Evolutionary conservation across 2,113 vertebrate genomes (phyloP).

Genomic region (Sorex fumeus): DNA sequence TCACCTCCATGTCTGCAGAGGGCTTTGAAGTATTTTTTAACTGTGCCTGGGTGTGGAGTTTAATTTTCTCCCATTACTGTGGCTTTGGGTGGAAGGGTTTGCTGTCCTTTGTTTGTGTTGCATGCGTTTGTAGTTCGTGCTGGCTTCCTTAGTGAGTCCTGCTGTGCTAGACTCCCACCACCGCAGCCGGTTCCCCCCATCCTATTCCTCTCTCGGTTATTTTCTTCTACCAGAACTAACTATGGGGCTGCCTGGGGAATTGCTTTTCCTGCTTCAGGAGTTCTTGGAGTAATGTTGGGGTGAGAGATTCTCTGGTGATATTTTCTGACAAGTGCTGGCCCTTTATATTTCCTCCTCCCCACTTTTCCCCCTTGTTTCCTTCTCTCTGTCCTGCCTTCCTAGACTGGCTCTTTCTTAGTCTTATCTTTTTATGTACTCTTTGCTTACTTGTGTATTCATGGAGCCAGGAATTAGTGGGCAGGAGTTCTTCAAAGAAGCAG

Average conservation of each 20-base stretch:
- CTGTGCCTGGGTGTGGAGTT: background rate
- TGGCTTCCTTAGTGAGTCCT: background rate
- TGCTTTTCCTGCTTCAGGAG: slow-evolving; percentile 22
- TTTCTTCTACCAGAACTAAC: slow-evolving; percentile 43
- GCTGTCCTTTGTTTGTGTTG: background rate
- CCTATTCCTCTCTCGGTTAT: background rate
- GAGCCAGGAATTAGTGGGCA: background rate
- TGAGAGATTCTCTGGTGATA: background rate
- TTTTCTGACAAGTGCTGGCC: background rate
- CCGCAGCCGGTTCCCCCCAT: no score
- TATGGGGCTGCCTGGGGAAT: background rate
- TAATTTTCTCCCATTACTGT: slow-evolving; percentile 11
- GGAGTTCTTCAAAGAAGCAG: background rate
- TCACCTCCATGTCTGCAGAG: background rate
- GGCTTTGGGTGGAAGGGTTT: background rate
- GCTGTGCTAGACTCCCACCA: background rate
- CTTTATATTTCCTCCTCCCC: background rate
- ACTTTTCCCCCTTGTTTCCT: background rate
- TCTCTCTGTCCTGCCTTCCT: background rate
- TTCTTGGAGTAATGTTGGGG: background rate
- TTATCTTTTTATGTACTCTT: background rate
- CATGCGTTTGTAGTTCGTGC: background rate
- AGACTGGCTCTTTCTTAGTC: background rate
- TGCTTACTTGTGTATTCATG: background rate
- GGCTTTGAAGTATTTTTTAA: slow-evolving; percentile 37